Conservation (phyloP, 2,113 vertebrate species). For the Anas platyrhynchos region DNA sequence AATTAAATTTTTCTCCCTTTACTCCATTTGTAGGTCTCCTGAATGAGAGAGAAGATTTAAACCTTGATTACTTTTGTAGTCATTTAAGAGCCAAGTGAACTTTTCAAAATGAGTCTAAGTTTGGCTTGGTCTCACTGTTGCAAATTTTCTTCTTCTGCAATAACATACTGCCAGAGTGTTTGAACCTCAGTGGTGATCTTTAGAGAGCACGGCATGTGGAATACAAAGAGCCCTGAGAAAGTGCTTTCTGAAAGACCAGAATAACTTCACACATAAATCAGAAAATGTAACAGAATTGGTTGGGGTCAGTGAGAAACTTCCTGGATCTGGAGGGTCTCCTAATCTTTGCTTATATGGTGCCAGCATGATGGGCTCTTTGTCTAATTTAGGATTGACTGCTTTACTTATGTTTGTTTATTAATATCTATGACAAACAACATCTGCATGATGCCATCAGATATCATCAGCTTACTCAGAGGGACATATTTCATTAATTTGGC, state of each 20-base stretch:
- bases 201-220: not conserved
- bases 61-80: not conserved
- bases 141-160: not conserved
- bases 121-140: not conserved
- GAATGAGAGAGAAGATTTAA: not conserved
- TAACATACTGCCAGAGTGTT: not conserved
- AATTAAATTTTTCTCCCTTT: not conserved
- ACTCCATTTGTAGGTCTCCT: not conserved
- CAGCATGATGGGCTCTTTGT: rapidly evolving
- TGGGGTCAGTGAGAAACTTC: not conserved
- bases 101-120: not conserved
- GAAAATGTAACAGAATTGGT: not conserved
- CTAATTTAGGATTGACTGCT: not conserved
- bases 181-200: not conserved
- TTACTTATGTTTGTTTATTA: not conserved
- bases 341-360: not conserved
- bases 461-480: not conserved
- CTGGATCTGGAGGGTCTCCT: not conserved
- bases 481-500: not conserved
- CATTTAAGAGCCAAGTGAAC: not conserved
- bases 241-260: not conserved
- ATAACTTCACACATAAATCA: not conserved
- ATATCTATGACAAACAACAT: not conserved
- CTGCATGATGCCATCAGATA: not conserved
- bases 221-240: not conserved